phyloP scores from a whole-genome alignment of 2,113 vertebrate species.

The Catharus fuscescens region DNA sequence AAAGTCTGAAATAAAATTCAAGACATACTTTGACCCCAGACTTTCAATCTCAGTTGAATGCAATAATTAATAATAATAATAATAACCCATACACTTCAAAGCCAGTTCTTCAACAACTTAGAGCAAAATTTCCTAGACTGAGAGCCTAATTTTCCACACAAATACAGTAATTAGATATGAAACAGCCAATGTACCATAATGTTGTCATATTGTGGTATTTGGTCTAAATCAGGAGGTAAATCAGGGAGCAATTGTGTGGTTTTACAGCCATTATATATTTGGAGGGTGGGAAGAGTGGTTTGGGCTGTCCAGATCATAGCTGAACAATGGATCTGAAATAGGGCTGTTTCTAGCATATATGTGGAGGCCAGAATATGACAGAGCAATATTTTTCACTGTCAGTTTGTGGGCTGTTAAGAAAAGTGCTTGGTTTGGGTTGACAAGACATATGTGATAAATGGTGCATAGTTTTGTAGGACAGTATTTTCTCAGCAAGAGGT shows the following conservation, averaged over 20 bases:
- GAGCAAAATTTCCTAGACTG: background rate
- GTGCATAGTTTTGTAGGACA: background rate
- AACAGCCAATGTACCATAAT: background rate
- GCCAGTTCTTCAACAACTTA: background rate
- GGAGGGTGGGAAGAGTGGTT: background rate
- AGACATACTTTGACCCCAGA: background rate
- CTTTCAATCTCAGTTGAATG: background rate
- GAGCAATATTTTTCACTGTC: slow-evolving; percentile 39
- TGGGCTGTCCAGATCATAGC: background rate
- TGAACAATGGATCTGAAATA: slow-evolving; percentile 37
- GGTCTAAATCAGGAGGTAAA: background rate
- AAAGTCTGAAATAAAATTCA: background rate
- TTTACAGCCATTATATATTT: background rate
- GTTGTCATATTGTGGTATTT: background rate
- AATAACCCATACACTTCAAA: background rate
- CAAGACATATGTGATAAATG: slow-evolving; percentile 29
- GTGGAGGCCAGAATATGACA: slow-evolving; percentile 24
- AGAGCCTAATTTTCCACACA: background rate
- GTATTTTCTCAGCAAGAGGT: slow-evolving; percentile 53
- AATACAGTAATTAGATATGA: background rate
- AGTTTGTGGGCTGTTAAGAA: slow-evolving; percentile 30
- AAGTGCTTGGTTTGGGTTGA: slow-evolving; percentile 1
- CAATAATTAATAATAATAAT: background rate
- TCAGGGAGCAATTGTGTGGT: background rate
- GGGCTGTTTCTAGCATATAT: slow-evolving; percentile 19